Percentiles rank a stretch among this genome's conserved stretches.
These are phyloP conservation scores for Eriocheir sinensis DNA, from an alignment of 1,140 invertebrate genomes.

Conservation along the genomic window DNA sequence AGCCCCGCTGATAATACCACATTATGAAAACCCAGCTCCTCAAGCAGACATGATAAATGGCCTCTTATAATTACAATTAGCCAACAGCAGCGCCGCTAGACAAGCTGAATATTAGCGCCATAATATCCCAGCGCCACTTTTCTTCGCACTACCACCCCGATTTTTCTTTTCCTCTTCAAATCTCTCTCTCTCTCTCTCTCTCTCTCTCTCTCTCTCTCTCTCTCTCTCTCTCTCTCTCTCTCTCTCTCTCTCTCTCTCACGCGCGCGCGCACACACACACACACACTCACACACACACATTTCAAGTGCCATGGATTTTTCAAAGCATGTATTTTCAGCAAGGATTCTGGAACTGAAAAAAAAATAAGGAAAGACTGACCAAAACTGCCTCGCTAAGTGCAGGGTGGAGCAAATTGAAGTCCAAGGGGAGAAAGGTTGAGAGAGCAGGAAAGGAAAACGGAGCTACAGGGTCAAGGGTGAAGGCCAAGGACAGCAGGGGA, in stretches of 20 bases:
- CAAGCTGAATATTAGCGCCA: constrained; percentile 41
- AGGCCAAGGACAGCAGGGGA: neutral
- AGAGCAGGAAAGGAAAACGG: neutral
- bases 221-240: neutral
- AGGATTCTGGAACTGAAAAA: too few species aligned
- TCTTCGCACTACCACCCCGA: neutral
- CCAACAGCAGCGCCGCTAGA: neutral
- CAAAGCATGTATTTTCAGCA: too few species aligned
- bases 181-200: neutral
- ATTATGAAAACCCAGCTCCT: constrained; percentile 59
- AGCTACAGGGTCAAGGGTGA: neutral
- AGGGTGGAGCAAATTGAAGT: neutral
- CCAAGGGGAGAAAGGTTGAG: neutral
- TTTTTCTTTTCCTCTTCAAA: neutral
- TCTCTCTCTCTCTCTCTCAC: neutral
- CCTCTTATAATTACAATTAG: constrained; percentile 63
- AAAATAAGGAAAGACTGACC: too few species aligned
- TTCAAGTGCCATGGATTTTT: too few species aligned
- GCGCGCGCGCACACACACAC: neutral
- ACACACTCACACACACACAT: neutral
- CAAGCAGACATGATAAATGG: constrained; percentile 52
- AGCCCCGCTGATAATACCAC: constrained; percentile 52
- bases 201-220: neutral
- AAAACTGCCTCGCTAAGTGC: too few species aligned
- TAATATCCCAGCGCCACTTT: constrained; percentile 6